Evolutionary conservation across 1,140 invertebrate genomes (phyloP).

Genomic region (Diachasma alloeum): DNA sequence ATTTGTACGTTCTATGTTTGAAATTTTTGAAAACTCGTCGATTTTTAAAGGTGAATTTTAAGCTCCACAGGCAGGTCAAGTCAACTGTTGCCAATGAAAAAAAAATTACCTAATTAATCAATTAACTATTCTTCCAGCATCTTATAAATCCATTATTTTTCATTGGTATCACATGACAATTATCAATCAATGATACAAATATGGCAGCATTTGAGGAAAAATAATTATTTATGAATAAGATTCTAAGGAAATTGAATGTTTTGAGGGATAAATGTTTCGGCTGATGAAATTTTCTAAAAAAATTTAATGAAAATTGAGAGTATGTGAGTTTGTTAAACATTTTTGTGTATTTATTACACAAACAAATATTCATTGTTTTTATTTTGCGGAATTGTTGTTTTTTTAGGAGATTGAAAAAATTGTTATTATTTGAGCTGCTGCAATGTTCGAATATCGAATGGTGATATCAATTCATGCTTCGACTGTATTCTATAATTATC

Average conservation of each 20-base stretch:
- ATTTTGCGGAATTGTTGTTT: conserved; percentile 9
- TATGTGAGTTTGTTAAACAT: conserved; percentile 10
- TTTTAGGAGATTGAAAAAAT: conserved; percentile 8
- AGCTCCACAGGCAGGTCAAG: conserved; percentile 35
- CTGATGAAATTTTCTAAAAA: not conserved
- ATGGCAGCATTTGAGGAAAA: conserved; percentile 5
- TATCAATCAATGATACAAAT: conserved; percentile 15
- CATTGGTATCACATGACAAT: conserved; percentile 8
- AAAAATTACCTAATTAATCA: conserved; percentile 9
- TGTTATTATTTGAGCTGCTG: conserved; percentile 24
- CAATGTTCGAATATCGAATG: conserved; percentile 27
- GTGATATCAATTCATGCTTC: conserved; percentile 2
- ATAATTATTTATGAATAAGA: not conserved
- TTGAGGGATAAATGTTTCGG: not conserved
- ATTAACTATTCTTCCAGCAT: not conserved
- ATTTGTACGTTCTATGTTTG: not conserved
- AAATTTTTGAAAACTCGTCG: not conserved
- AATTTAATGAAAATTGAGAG: not conserved
- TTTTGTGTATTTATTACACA: not conserved
- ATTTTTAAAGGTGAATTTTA: conserved; percentile 9
- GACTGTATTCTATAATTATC: conserved; percentile 11
- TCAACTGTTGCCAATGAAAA: conserved; percentile 10
- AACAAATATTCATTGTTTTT: not conserved
- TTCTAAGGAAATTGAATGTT: not conserved
- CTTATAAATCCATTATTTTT: conserved; percentile 11